Base-by-base conservation (phyloP, 2,113 vertebrate genomes). In the Eretmochelys imbricata region DNA sequence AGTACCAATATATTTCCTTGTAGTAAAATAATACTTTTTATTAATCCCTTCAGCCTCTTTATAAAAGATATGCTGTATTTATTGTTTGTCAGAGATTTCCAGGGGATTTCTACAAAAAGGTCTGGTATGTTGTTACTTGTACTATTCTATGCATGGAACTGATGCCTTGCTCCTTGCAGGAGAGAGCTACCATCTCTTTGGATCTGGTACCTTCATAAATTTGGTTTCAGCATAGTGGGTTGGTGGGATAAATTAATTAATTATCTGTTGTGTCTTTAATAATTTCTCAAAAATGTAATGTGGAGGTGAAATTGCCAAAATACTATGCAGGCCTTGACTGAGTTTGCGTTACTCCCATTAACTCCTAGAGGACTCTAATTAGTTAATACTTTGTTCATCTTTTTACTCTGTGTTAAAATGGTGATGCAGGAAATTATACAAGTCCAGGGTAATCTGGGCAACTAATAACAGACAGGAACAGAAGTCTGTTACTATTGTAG, bases 261-360 rank as follows among this genome's bases (percentile, higher is more conserved):
- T 46, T 17, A 25, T 50, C 46, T 1, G 1, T 82, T 91, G 69
- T 80, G 5, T 90, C 31, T 81, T 89, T 3, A 94, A 69, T 3
- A 20, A 6, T 55, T 78, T 78, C 12, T 42, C 24, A 78, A 78
- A 48, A 25, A 48, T 8, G 25, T 78, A 46, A 78, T 48, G 13
- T 46, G 46, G 89, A 90, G 85, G 10, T 83, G 75, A 93, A 92
- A 88, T 89, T 94, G 46, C 53, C 81, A 86, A 83, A 89, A 75
- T 54, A 31, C 89, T 93, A 54, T 86, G 51, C 51, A 91, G 89
- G 49, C 38, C 54, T 42, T 84, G 57, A 57, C 89, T 80, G 62
- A 65, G 82, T 86, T 75, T n/a, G 29, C 4, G 2, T 14, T 20
- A 19, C 12, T 78, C 42, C 3, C 72, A 76, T 78, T 78, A 27